A percentile compares a stretch with the other conserved stretches of the same genome.
Conservation (phyloP, 1,140 invertebrate species). For the Copidosoma floridanum region DNA sequence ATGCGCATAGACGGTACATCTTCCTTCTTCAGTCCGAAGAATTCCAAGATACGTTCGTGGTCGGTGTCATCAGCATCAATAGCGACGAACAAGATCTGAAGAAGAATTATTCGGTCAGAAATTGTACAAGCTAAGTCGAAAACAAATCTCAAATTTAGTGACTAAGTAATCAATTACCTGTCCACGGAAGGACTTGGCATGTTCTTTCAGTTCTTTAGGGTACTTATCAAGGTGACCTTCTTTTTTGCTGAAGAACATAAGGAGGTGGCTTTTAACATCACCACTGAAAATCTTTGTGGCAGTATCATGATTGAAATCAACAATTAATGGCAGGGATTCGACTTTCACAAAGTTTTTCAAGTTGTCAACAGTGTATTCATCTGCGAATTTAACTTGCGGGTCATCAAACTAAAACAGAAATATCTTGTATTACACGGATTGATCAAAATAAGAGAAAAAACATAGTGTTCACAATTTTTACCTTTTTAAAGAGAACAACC, state of each 20-base stretch:
- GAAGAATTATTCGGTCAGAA: too few relatives aligned
- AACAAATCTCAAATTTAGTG: background rate
- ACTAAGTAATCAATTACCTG: conserved; percentile 60
- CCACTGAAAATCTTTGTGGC: conserved; percentile 98
- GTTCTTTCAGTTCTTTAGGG: conserved; percentile 71
- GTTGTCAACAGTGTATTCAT: conserved; percentile 65
- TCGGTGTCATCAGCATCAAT: conserved; percentile 95
- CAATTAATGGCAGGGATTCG: conserved; percentile 87
- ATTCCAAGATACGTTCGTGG: conserved; percentile 95
- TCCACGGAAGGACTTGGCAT: conserved; percentile 87
- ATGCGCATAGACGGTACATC: conserved; percentile 90
- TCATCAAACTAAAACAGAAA: conserved; percentile 96
- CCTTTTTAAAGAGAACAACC: conserved; percentile 88
- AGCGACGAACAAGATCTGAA: conserved; percentile 84
- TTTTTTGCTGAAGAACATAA: conserved; percentile 92
- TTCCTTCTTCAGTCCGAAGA: conserved; percentile 95
- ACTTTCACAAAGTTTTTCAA: conserved; percentile 83
- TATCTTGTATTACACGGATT: too few relatives aligned
- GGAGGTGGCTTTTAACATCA: conserved; percentile 92
- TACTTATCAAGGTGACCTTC: conserved; percentile 79
- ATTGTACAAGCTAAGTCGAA: too few relatives aligned
- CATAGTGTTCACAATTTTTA: conserved; percentile 45
- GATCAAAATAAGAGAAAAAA: background rate
- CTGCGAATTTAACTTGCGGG: conserved; percentile 76
- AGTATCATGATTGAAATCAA: conserved; percentile 97